Evolutionary conservation across 2,888 invertebrate species (phyloP).

Genomic region (Drosophila mettleri): DNA sequence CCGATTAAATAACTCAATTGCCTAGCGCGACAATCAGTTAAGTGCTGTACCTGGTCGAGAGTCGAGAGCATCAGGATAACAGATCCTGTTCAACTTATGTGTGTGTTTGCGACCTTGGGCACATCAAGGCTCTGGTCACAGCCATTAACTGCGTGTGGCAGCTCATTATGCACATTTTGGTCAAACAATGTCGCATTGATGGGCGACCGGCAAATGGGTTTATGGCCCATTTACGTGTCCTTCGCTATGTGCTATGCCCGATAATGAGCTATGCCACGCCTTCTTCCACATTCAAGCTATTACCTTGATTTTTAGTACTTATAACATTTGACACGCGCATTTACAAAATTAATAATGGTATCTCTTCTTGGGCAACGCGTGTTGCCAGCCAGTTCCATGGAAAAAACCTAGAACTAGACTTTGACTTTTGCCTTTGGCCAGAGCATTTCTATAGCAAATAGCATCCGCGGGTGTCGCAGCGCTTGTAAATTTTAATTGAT

Average conservation of each 20-base stretch:
- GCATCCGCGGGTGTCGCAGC: conserved; percentile 71
- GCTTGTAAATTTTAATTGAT: conserved; percentile 73
- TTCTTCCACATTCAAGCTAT: conserved; percentile 2
- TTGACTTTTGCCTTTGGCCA: conserved; percentile 35
- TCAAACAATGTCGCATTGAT: conserved; percentile 69
- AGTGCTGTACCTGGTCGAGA: conserved; percentile 8
- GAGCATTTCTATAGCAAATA: conserved; percentile 7
- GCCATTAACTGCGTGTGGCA: conserved; percentile 84
- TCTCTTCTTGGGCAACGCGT: conserved; percentile 59
- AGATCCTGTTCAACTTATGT: conserved; percentile 12
- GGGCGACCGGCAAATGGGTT: conserved; percentile 52
- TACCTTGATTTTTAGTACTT: conserved; percentile 69
- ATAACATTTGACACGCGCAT: conserved; percentile 76
- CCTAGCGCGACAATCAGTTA: conserved; percentile 28
- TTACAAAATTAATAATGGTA: conserved; percentile 74
- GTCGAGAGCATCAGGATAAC: conserved; percentile 9
- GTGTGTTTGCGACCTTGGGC: conserved; percentile 37
- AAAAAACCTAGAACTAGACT: conserved; percentile 19
- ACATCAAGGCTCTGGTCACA: conserved; percentile 59
- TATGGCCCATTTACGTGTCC: conserved; percentile 62
- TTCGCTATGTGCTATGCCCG: conserved; percentile 31
- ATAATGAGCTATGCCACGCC: conserved; percentile 55
- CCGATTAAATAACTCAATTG: conserved; percentile 63
- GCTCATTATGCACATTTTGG: conserved; percentile 77
- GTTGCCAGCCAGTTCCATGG: conserved; percentile 28